Evolutionary conservation across 2,113 vertebrate species (phyloP).

Genomic region (Dipodomys ordii): DNA sequence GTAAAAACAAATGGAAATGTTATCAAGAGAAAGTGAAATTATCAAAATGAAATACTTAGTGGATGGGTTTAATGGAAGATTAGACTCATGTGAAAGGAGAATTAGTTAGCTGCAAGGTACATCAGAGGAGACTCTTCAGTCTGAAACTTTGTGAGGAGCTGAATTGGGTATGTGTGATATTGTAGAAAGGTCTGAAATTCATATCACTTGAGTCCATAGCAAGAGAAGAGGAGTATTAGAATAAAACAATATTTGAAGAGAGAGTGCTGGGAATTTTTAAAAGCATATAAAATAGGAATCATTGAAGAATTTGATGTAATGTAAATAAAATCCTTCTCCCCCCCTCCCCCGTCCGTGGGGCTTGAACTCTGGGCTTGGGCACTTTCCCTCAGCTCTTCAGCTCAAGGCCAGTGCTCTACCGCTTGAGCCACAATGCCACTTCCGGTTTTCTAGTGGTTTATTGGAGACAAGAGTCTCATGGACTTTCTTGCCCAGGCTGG

Average conservation of each 20-base stretch:
- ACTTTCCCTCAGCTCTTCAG: no score
- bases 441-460: no score
- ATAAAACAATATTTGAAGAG: not conserved
- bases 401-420: no score
- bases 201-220: not conserved
- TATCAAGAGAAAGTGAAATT: slow-evolving; percentile 1
- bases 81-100: not conserved
- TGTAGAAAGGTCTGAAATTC: not conserved
- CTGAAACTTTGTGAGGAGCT: not conserved
- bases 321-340: not conserved
- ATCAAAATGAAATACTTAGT: slow-evolving; percentile 32
- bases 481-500: no score
- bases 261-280: not conserved
- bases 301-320: not conserved
- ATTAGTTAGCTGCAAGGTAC: not conserved
- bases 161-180: not conserved
- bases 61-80: not conserved
- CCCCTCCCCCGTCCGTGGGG: no score
- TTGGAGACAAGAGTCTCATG: no score
- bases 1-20: not conserved
- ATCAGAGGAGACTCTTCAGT: not conserved
- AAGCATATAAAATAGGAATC: not conserved
- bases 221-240: not conserved
- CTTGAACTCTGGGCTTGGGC: no score
- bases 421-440: no score